phyloP scores from a whole-genome alignment of 1,140 invertebrate species.

The Drosophila nasuta region DNA sequence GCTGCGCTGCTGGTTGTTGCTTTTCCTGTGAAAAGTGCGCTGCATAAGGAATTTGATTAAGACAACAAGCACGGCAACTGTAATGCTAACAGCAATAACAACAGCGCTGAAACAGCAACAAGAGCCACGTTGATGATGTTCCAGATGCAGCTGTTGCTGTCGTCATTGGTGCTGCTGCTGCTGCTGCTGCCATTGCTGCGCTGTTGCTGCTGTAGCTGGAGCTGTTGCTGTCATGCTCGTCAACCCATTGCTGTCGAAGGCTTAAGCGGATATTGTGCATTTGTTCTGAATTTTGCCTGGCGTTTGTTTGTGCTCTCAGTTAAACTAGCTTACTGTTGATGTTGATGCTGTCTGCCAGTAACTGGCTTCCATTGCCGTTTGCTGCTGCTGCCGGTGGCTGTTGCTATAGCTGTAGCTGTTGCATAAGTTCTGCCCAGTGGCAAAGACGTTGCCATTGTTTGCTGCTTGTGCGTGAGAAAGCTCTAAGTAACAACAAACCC shows the following conservation, averaged over 20 bases:
- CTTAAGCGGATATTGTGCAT: conserved; percentile 79
- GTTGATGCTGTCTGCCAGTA: conserved; percentile 56
- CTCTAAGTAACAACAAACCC: conserved; percentile 17
- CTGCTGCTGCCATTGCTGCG: conserved; percentile 20
- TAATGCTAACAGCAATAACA: conserved; percentile 41
- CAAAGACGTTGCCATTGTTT: conserved; percentile 50
- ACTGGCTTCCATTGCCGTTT: conserved; percentile 36
- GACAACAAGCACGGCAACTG: conserved; percentile 60
- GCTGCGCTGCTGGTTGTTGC: conserved; percentile 37
- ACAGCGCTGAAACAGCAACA: conserved; percentile 42
- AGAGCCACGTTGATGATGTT: conserved; percentile 67
- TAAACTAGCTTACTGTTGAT: conserved; percentile 72
- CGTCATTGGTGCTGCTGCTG: conserved; percentile 17
- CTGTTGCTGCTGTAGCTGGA: conserved; percentile 27
- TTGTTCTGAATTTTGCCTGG: conserved; percentile 66
- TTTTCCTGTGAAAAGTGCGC: conserved; percentile 74
- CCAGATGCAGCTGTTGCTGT: conserved; percentile 45
- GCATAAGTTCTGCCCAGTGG: conserved; percentile 49
- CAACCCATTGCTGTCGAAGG: conserved; percentile 69
- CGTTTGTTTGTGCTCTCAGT: conserved; percentile 74
- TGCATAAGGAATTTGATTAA: conserved; percentile 82
- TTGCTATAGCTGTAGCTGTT: not conserved
- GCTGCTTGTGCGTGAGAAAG: conserved; percentile 45
- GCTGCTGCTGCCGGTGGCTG: conserved; percentile 1
- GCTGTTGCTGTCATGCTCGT: conserved; percentile 35